Conservation (phyloP, 1,140 invertebrate genomes). For the Neodiprion virginianus region DNA sequence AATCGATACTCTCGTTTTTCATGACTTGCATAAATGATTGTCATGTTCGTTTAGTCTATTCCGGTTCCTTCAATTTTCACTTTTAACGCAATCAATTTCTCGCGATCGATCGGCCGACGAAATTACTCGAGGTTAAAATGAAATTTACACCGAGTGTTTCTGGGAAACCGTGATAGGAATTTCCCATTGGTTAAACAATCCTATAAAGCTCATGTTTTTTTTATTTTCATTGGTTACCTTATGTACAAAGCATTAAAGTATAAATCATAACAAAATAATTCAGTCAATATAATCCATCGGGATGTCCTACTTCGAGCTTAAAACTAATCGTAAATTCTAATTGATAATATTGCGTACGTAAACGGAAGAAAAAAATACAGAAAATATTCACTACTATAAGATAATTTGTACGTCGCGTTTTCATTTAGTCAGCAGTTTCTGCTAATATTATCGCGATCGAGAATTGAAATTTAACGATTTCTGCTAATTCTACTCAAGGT, state of each 20-base stretch:
- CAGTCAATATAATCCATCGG: constrained; percentile 1
- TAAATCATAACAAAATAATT: not conserved
- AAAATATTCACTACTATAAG: not conserved
- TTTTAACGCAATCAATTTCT: not conserved
- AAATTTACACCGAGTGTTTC: not conserved
- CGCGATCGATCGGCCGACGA: not conserved
- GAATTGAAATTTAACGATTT: too few species aligned
- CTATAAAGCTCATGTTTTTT: not conserved
- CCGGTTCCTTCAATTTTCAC: not conserved
- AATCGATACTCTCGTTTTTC: not conserved
- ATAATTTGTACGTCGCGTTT: not conserved
- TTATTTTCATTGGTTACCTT: not conserved
- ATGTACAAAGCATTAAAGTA: not conserved
- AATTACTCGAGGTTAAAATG: not conserved
- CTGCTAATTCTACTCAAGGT: not conserved
- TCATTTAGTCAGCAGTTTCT: not conserved
- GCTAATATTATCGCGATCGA: not conserved
- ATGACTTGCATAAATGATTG: not conserved
- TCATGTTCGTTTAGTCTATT: not conserved
- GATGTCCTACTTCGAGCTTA: not conserved
- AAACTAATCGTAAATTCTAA: not conserved
- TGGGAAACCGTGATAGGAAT: not conserved
- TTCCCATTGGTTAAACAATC: too few species aligned
- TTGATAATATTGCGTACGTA: not conserved
- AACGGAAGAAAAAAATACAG: not conserved